Base-by-base conservation (phyloP, 2,113 vertebrate genomes). In the Hippolais icterina region DNA sequence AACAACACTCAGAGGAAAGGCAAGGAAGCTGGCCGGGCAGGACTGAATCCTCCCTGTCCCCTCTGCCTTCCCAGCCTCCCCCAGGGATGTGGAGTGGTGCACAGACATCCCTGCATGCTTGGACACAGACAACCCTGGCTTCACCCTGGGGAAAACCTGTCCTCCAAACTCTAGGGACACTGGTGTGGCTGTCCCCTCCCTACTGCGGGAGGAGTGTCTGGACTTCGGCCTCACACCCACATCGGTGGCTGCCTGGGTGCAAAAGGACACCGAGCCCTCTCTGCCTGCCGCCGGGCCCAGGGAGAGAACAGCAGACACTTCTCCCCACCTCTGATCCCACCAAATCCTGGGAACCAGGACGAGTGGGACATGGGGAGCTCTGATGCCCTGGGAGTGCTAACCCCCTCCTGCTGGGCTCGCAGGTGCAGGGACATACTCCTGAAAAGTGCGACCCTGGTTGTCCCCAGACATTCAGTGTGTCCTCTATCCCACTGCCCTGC, bases 1-100 rank as follows among this genome's bases (percentile, higher is more conserved):
- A 96, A 92, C 93, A 95, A 94, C 56, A 15, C 5, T 7, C 37
- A 16, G 54, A 87, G 71, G 72, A 82, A 75, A 60, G 68, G 54
- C 66, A 2, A 70, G 92, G 64, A 83, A 69, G 59, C 9, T 1
- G 83, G 54, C 46, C 6, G 22, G 85, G 61, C 75, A 72, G 78
- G 65, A 90, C 23, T 12, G 7, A 74, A 49, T 68, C 78, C 41
- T 93, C 50, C 66, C 46, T 25, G 64, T 50, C 17, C 76, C 17
- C 18, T 69, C 2, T 5, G 6, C 72, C 23, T 47, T 41, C 69
- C 47, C 72, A 39, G 37, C 29, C 28, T 56, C 10, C 80, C 54
- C 35, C 11, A 4, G 39, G 49, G 68, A 72, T 11, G 12, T 0
- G 0, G 66, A 76, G 50, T 0, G 2, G 71, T 18, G 49, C 68